Evolutionary conservation across 2,797 vertebrate genomes (phyloP).

Genomic region (Limnodromus scolopaceus): DNA sequence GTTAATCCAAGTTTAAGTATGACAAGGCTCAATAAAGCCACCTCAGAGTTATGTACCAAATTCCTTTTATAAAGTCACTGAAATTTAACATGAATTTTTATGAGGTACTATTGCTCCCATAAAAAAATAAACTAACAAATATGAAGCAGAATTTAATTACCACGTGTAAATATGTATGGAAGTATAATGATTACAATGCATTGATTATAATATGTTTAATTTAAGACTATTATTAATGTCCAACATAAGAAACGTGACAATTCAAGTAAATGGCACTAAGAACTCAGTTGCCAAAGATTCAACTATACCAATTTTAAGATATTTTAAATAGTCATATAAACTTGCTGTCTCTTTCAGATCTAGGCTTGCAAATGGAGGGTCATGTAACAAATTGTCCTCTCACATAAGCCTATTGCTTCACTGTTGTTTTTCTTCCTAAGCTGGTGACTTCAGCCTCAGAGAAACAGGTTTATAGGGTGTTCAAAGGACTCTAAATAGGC

Average conservation of each 20-base stretch:
- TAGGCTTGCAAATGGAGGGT: constrained; percentile 1
- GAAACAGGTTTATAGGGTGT: constrained; percentile 16
- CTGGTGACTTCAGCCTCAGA: constrained; percentile 11
- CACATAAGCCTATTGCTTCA: constrained; percentile 10
- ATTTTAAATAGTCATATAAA: not conserved
- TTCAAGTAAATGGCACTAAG: constrained; percentile 11
- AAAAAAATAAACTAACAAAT: constrained; percentile 26
- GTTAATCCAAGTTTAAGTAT: not conserved
- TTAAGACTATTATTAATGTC: constrained; percentile 49
- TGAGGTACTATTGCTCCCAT: not conserved
- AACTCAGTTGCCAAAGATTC: not conserved
- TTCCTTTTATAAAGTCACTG: constrained; percentile 32
- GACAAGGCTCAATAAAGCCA: not conserved
- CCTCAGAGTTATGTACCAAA: not conserved
- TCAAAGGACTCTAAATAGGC: constrained; percentile 52
- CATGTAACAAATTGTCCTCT: constrained; percentile 10
- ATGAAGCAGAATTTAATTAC: constrained; percentile 29
- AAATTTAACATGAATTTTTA: constrained; percentile 60
- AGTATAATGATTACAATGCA: not conserved
- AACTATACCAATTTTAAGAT: constrained; percentile 3
- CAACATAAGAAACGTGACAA: constrained; percentile 34
- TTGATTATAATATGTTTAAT: constrained; percentile 1
- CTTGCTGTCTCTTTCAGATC: constrained; percentile 5
- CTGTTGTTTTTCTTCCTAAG: constrained; percentile 5
- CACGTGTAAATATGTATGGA: constrained; percentile 45